Evolutionary conservation across 2,113 vertebrate species (phyloP).

Genomic region (Oryzias celebensis): DNA sequence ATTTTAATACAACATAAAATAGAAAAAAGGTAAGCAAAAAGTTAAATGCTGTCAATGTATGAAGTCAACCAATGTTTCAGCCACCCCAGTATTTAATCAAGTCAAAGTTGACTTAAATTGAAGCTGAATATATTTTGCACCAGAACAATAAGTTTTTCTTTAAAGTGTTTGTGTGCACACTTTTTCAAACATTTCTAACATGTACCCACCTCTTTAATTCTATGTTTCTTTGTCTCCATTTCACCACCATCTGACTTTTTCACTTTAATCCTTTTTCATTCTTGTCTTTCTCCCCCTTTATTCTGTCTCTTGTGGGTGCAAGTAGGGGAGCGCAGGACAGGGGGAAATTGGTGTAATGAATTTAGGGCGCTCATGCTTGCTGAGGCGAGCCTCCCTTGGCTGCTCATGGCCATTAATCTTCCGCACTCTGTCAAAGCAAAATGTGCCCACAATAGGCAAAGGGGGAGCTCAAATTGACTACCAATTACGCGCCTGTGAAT

Average conservation of each 20-base stretch:
- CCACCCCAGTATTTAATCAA: conserved; percentile 15
- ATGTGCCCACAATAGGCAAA: conserved; percentile 83
- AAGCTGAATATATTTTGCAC: conserved; percentile 15
- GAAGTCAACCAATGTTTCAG: conserved; percentile 4
- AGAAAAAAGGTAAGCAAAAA: not conserved
- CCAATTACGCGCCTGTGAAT: conserved; percentile 87
- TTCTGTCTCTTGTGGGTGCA: conserved; percentile 58
- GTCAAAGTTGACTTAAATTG: conserved; percentile 31
- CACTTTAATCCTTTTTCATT: conserved; percentile 66
- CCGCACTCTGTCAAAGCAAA: conserved; percentile 86
- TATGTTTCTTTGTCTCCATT: conserved; percentile 65
- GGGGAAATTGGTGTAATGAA: conserved; percentile 87
- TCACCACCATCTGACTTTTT: conserved; percentile 71
- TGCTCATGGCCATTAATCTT: conserved; percentile 84
- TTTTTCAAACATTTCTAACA: conserved; percentile 39
- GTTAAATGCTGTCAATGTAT: not conserved
- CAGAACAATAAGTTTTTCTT: conserved; percentile 12
- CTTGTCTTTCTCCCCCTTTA: conserved; percentile 22
- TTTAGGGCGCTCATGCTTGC: conserved; percentile 83
- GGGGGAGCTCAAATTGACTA: conserved; percentile 85
- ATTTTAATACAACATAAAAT: not conserved
- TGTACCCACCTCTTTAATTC: conserved; percentile 48
- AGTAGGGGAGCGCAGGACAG: conserved; percentile 73
- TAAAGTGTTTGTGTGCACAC: conserved; percentile 19
- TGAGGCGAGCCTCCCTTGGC: conserved; percentile 79